Evolutionary conservation across 2,888 invertebrate species (phyloP).

Genomic region (Ichneumoninae sp.): DNA sequence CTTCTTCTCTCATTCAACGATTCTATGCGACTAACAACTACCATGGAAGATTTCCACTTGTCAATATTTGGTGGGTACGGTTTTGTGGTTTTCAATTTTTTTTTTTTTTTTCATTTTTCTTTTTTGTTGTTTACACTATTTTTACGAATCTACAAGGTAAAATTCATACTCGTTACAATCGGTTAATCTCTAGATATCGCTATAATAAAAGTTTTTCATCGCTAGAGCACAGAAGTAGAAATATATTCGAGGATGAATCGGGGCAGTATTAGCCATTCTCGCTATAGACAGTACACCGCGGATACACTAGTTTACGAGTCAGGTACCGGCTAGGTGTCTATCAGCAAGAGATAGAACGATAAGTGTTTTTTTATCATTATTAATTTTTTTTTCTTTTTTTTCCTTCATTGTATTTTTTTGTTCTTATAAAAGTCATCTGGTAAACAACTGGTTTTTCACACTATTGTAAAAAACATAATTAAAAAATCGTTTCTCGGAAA

Average conservation of each 20-base stretch:
- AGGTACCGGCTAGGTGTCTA: constrained; percentile 66
- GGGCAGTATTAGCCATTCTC: constrained; percentile 71
- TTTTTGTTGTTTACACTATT: constrained; percentile 33
- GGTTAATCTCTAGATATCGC: constrained; percentile 44
- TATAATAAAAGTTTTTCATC: constrained; percentile 57
- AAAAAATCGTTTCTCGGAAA: constrained; percentile 31
- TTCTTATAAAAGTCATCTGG: constrained; percentile 56
- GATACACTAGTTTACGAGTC: constrained; percentile 55
- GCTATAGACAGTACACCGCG: constrained; percentile 61
- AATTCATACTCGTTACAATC: constrained; percentile 51
- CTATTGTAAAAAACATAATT: constrained; percentile 12
- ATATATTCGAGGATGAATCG: constrained; percentile 68
- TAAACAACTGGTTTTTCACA: constrained; percentile 24
- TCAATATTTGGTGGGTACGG: constrained; percentile 70
- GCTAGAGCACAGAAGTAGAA: constrained; percentile 66
- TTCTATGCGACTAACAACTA: constrained; percentile 66
- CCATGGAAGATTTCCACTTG: constrained; percentile 75
- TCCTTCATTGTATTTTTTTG: constrained; percentile 14
- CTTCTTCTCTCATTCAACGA: constrained; percentile 43
- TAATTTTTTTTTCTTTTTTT: neutral
- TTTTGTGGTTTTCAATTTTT: constrained; percentile 35
- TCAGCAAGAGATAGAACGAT: constrained; percentile 61
- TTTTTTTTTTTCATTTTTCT: constrained; percentile 22
- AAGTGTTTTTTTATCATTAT: constrained; percentile 21
- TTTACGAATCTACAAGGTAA: constrained; percentile 57